phyloP scores from a whole-genome alignment of 2,113 vertebrate species.

The Hucho hucho region DNA sequence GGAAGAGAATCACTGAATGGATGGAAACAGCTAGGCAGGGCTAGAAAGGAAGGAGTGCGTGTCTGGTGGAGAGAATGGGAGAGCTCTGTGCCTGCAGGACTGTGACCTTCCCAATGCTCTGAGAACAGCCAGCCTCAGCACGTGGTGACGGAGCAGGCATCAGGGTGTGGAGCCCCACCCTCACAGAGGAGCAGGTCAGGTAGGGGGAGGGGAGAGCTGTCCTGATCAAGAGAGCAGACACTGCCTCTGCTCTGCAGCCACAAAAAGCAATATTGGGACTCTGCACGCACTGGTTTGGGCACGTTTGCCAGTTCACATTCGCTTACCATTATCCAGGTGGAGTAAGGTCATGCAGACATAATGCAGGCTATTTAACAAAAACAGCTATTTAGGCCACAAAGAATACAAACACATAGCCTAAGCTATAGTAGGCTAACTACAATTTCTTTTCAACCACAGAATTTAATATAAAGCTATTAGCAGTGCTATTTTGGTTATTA shows the following conservation, averaged over 20 bases:
- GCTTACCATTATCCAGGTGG: not conserved
- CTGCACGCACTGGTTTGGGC: slow-evolving; percentile 16
- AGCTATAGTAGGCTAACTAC: no score
- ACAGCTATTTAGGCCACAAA: no score
- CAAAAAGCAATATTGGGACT: slow-evolving; percentile 17
- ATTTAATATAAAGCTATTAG: no score
- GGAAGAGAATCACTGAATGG: slow-evolving; percentile 16
- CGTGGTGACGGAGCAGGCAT: slow-evolving; percentile 23
- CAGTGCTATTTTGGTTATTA: no score
- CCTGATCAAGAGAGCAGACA: slow-evolving; percentile 23
- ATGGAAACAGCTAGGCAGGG: slow-evolving; percentile 7
- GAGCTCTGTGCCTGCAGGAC: slow-evolving; percentile 28
- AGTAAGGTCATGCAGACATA: not conserved
- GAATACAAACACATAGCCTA: no score
- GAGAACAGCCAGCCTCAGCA: slow-evolving; percentile 49
- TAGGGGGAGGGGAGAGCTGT: slow-evolving; percentile 36
- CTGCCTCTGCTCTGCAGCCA: slow-evolving; percentile 28
- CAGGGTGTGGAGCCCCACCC: slow-evolving; percentile 59
- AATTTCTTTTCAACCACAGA: no score
- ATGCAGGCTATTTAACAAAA: not conserved
- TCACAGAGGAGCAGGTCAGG: slow-evolving; percentile 42
- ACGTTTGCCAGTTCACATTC: not conserved
- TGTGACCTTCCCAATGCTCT: slow-evolving; percentile 61
- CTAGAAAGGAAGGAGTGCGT: not conserved
- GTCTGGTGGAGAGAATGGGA: slow-evolving; percentile 18